Conservation (phyloP, 2,113 vertebrate species). For the Chionis minor region DNA sequence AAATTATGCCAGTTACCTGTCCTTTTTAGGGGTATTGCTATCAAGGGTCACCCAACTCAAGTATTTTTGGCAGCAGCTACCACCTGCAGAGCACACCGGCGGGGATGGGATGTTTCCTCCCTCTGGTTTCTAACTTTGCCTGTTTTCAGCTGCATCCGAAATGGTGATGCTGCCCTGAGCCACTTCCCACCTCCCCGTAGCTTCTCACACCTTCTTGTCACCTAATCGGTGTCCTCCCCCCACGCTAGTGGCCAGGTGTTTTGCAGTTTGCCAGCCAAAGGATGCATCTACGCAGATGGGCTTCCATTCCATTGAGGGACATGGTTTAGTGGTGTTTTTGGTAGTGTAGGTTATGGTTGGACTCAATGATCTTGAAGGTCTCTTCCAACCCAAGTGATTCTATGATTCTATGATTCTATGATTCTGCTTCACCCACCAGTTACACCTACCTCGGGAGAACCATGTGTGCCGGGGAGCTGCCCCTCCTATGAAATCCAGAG, state of each 20-base stretch:
- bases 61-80: background rate
- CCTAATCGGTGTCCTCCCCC: background rate
- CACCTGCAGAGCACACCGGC: background rate
- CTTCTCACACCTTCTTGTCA: background rate
- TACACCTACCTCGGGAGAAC: background rate
- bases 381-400: no score
- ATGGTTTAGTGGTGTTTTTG: no score
- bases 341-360: no score
- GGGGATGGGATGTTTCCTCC: background rate
- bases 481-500: accelerated
- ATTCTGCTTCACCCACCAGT: accelerated
- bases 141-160: background rate
- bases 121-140: background rate
- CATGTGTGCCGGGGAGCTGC: background rate
- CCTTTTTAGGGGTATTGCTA: background rate
- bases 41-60: background rate
- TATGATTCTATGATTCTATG: no score
- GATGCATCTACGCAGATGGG: background rate
- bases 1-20: background rate
- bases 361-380: no score
- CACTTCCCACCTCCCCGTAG: background rate
- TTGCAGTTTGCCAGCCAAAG: background rate
- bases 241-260: background rate
- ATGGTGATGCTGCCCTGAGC: background rate
- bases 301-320: no score